These are phyloP conservation scores for Dryoscopus gambensis DNA, from an alignment of 2,113 vertebrate genomes.

Conservation along the genomic window DNA sequence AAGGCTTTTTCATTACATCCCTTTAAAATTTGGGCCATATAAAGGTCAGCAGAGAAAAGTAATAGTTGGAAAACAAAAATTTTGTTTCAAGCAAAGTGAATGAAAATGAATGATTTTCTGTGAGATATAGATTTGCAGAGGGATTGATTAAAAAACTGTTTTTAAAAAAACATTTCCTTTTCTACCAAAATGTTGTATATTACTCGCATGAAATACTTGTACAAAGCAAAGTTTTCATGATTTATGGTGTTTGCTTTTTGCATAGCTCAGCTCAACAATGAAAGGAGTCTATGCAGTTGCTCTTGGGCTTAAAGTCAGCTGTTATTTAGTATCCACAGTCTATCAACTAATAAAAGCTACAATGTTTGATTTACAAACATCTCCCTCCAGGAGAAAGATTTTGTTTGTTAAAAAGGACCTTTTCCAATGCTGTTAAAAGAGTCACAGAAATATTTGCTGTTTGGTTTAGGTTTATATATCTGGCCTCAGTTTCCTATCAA, in stretches of 20 bases:
- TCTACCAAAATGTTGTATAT: neutral
- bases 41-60: conserved; percentile 33
- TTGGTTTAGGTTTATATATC: conserved; percentile 51
- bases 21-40: neutral
- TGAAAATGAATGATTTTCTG: neutral
- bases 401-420: conserved; percentile 41
- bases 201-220: neutral
- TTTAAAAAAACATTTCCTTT: neutral
- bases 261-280: conserved; percentile 17
- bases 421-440: conserved; percentile 15
- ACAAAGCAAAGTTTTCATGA: conserved; percentile 23
- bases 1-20: conserved; percentile 42
- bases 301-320: conserved; percentile 20
- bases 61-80: neutral
- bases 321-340: conserved; percentile 53
- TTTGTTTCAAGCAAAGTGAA: neutral
- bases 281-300: neutral
- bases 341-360: conserved; percentile 43
- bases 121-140: neutral
- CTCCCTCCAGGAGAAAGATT: conserved; percentile 5
- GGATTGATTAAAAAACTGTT: neutral
- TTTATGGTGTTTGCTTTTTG: conserved; percentile 52
- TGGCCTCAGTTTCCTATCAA: conserved; percentile 63
- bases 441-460: conserved; percentile 36
- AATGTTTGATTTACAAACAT: conserved; percentile 33